A percentile compares a stretch with the other conserved stretches of the same genome.
Evolutionary conservation across 64 coral and sea anemone species (phyloP).

Genomic region (Actinia tenebrosa): DNA sequence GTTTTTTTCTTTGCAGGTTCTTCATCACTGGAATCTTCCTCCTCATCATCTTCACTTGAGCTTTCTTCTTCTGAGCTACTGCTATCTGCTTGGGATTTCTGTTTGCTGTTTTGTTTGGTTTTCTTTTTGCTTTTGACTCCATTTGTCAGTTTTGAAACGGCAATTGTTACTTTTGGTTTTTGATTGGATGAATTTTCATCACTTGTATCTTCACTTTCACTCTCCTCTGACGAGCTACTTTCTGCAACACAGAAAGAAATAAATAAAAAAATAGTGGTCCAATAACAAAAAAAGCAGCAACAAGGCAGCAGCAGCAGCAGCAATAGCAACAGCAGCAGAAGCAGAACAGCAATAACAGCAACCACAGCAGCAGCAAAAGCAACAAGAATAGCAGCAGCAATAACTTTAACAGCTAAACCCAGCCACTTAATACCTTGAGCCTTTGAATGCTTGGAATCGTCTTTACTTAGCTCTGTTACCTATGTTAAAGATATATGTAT

Average conservation of each 20-base stretch:
- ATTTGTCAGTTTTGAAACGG: neutral
- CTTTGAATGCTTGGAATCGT: neutral
- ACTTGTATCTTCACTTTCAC: neutral
- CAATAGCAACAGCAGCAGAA: neutral
- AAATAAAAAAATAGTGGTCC: neutral
- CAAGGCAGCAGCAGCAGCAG: neutral
- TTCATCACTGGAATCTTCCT: neutral
- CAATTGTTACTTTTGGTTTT: neutral
- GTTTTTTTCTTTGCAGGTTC: neutral
- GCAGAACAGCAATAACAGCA: neutral
- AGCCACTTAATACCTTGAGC: neutral
- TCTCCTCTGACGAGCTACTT: constrained; percentile 14
- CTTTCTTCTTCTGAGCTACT: constrained; percentile 11
- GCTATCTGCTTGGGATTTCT: neutral
- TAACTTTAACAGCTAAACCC: no score
- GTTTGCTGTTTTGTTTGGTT: neutral
- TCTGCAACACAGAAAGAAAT: neutral
- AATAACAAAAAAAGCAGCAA: neutral
- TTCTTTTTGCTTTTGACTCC: neutral
- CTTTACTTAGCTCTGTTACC: neutral
- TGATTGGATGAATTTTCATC: neutral
- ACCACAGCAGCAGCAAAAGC: no score
- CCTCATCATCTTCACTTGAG: constrained; percentile 12
- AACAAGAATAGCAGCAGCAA: no score
- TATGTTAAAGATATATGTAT: neutral